A percentile compares a stretch with the other conserved stretches of the same genome.
These are phyloP conservation scores for Cepaea hortensis DNA, from an alignment of 2,888 invertebrate species.

Conservation along the genomic window DNA sequence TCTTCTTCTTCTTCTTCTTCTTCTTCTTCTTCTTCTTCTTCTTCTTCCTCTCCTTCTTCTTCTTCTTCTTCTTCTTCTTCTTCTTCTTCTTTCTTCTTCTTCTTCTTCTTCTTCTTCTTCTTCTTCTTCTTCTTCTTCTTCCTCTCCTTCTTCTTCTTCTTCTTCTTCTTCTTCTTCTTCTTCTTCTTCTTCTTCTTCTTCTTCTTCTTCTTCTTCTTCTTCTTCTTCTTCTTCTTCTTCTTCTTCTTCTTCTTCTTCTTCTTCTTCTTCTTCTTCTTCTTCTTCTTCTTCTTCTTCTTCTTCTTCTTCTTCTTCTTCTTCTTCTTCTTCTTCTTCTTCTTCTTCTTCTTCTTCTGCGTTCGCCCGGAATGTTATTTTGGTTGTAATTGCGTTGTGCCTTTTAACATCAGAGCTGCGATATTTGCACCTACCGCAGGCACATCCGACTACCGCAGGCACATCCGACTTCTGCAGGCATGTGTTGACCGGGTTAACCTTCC, in stretches of 20 bases:
- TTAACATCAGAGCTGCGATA: no score
- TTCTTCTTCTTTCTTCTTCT: conserved; percentile 12
- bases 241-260: conserved; percentile 21
- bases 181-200: neutral
- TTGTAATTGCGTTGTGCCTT: no score
- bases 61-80: conserved; percentile 22
- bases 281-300: conserved; percentile 30
- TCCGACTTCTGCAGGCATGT: no score
- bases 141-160: neutral
- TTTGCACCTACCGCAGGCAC: no score
- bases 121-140: neutral
- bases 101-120: neutral
- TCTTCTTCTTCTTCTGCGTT: neutral
- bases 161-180: neutral
- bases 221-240: conserved; percentile 21
- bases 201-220: neutral
- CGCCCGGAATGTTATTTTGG: no score
- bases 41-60: conserved; percentile 12
- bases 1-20: neutral
- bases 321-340: conserved; percentile 40
- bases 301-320: conserved; percentile 45
- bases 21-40: conserved; percentile 20
- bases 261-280: conserved; percentile 22
- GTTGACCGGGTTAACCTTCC: no score
- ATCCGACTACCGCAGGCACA: no score